These are phyloP conservation scores for Galago senegalensis DNA, from an alignment of 2,797 vertebrate species.

Conservation along the genomic window DNA sequence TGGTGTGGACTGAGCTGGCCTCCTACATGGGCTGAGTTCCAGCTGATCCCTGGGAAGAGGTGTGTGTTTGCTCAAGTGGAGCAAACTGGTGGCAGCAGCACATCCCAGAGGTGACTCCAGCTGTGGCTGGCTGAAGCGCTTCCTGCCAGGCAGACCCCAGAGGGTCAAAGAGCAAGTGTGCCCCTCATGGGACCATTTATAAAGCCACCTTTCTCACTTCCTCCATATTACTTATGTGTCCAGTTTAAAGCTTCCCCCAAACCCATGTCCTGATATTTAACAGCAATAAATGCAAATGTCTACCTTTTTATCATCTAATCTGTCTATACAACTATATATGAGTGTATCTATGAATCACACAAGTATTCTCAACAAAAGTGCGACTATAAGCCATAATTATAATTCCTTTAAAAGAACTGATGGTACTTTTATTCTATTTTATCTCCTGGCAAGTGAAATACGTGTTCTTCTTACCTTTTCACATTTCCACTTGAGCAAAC, in stretches of 20 bases:
- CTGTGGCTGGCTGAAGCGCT: neutral
- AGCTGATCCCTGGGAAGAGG: too few relatives aligned
- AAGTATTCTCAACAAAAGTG: neutral
- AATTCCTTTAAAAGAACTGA: neutral
- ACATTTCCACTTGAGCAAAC: constrained; percentile 25
- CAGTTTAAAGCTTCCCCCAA: neutral
- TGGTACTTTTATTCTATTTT: neutral
- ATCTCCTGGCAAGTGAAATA: constrained; percentile 22
- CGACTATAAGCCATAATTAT: neutral
- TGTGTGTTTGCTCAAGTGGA: too few relatives aligned
- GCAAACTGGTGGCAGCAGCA: neutral
- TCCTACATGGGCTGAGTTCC: neutral
- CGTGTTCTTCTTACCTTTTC: neutral
- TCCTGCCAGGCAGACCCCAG: neutral
- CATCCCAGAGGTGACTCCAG: neutral
- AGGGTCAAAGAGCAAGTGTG: neutral
- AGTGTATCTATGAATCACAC: neutral
- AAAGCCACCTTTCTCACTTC: neutral
- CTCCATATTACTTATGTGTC: neutral
- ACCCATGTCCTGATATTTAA: neutral
- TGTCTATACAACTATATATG: neutral
- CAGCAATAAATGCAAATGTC: neutral
- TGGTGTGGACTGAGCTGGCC: neutral
- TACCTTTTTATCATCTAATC: neutral
- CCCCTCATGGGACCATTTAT: neutral